Base-by-base conservation (phyloP, 1,140 invertebrate species). In the Cotesia vestalis region DNA sequence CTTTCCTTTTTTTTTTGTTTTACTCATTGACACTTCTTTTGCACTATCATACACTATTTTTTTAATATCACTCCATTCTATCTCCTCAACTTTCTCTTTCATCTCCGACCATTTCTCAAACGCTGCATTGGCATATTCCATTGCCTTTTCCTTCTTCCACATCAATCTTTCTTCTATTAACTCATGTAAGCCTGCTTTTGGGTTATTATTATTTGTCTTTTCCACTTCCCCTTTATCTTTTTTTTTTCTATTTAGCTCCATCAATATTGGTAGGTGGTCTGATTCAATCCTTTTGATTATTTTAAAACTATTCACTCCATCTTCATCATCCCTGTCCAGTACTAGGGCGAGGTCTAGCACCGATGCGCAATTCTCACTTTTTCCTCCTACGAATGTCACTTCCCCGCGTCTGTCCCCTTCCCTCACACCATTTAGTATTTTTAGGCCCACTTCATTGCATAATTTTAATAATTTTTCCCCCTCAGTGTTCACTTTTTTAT, bases 211-310 rank as follows among this genome's bases (percentile, higher is more conserved):
- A n/a, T n/a, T n/a, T 17, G 80, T 75, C 5, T 75, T 71, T 69
- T 80, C 79, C 6, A 69, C 68, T 53, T 73, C 8, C 76, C 71
- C 70, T 83, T 82, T 14, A n/a, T 75, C 72, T n/a, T 71, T 76
- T 63, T 79, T 79, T 1, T 80, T 71, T 36, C 72, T 74, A 60
- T 69, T 73, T 57, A 79, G 72, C 14, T 17, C 14, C 34, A 55
- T 46, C 1, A 12, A n/a, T 0, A 69, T 34, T 4, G 66, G 72
- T 3, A 73, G 4, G 20, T 73, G 72, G 14, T 75, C 69, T 2
- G 66, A 72, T 1, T 68, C 61, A 35, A 57, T 46, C 57, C 66
- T 57, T 27, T 1, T 1, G 17, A 53, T 68, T 5, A 68, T 34
- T n/a, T 59, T 66, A 4, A 51, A 3, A 0, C 12, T 64, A 34